These are phyloP conservation scores for Phenganax subtilis DNA, from an alignment of 92 coral and sea anemone species.

Conservation along the genomic window DNA sequence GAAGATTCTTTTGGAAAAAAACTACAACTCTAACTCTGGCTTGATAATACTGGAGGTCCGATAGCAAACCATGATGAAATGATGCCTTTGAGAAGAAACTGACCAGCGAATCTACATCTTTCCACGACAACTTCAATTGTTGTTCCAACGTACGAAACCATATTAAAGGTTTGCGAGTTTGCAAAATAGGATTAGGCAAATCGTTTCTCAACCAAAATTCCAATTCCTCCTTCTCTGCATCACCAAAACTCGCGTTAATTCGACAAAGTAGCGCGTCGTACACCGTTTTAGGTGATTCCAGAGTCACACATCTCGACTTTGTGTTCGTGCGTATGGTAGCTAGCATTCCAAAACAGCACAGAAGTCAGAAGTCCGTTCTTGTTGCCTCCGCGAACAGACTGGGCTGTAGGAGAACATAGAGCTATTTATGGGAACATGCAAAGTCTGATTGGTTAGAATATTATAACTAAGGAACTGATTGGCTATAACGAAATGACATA, in stretches of 20 bases:
- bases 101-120: background rate
- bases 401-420: background rate
- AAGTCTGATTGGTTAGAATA: background rate
- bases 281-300: constrained; percentile 27
- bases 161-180: constrained; percentile 6
- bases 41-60: background rate
- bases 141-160: constrained; percentile 23
- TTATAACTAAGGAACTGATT: constrained; percentile 25
- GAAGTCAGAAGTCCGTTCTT: background rate
- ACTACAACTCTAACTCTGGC: background rate
- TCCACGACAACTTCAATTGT: background rate
- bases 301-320: constrained; percentile 14
- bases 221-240: constrained; percentile 17
- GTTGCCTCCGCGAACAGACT: background rate
- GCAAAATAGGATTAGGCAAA: constrained; percentile 4
- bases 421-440: background rate
- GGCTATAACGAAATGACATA: no score
- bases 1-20: constrained; percentile 24
- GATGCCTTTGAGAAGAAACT: constrained; percentile 3
- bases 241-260: constrained; percentile 10
- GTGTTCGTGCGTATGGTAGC: background rate
- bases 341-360: background rate
- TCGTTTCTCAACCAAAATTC: constrained; percentile 20
- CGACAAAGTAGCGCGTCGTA: constrained; percentile 26
- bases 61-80: background rate